Evolutionary conservation across 2,797 vertebrate genomes (phyloP).

Genomic region (Microhierax caerulescens): DNA sequence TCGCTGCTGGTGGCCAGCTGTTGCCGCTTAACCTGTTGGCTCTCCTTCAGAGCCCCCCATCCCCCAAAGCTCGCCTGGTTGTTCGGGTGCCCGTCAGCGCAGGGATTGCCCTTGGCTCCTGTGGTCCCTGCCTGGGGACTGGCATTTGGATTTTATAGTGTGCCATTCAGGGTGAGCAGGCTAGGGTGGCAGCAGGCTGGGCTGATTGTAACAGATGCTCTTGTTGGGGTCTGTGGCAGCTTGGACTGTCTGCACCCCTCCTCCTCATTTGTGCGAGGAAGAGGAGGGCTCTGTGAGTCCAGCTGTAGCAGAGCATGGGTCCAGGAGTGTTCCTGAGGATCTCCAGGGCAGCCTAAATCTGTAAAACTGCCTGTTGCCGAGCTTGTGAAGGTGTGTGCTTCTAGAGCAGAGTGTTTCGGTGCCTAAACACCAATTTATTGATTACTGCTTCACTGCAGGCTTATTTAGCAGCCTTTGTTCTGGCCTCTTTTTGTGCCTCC

Average conservation of each 20-base stretch:
- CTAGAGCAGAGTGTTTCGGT: neutral
- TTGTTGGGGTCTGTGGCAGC: neutral
- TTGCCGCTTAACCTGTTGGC: neutral
- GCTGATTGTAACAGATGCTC: neutral
- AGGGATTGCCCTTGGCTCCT: neutral
- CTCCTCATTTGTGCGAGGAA: neutral
- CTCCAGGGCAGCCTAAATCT: too few species aligned
- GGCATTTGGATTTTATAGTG: neutral
- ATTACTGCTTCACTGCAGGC: neutral
- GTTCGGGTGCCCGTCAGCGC: neutral
- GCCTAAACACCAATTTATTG: neutral
- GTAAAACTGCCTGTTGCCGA: neutral
- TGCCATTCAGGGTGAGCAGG: neutral
- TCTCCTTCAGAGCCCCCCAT: neutral
- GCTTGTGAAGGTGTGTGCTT: neutral
- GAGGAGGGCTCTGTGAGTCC: neutral
- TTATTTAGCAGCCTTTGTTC: neutral
- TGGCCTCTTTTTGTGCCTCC: neutral
- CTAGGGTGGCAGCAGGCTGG: neutral
- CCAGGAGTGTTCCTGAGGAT: neutral
- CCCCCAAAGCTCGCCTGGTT: rapidly evolving
- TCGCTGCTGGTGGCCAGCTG: rapidly evolving
- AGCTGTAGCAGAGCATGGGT: neutral
- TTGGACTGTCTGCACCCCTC: neutral
- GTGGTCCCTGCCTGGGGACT: neutral